Percentiles rank a stretch among this genome's conserved stretches.
phyloP scores from a whole-genome alignment of 1,140 invertebrate species.

The Chionoecetes opilio region DNA sequence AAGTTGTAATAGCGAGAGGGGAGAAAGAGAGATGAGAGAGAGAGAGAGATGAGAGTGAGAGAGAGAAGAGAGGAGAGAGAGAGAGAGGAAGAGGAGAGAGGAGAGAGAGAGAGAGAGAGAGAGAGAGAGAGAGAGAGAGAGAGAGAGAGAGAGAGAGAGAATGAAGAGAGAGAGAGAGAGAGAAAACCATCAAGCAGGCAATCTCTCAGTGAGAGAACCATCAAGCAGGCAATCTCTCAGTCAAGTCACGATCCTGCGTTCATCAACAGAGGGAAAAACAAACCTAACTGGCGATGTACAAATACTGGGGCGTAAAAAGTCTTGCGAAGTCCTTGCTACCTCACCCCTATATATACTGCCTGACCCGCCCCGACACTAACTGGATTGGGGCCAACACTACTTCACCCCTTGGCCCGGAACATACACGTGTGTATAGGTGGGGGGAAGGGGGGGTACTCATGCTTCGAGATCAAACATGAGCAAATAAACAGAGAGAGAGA shows the following conservation, averaged over 20 bases:
- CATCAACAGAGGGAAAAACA: neutral
- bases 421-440: too few relatives aligned
- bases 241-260: neutral
- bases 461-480: neutral
- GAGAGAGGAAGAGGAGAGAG: neutral
- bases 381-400: too few relatives aligned
- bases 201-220: too few relatives aligned
- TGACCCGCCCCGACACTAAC: neutral
- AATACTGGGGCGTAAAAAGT: neutral
- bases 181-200: too few relatives aligned
- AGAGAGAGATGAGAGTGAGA: slow-evolving; percentile 50
- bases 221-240: neutral
- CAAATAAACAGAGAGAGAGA: slow-evolving; percentile 10
- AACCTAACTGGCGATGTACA: neutral
- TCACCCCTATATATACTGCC: neutral
- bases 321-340: neutral
- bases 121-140: neutral
- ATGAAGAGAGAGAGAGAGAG: too few relatives aligned
- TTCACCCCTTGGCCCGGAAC: neutral
- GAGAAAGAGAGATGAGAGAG: neutral
- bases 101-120: neutral
- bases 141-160: neutral
- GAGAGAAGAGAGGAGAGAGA: slow-evolving; percentile 39
- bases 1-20: neutral
- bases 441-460: neutral